These are phyloP conservation scores for Numenius arquata DNA, from an alignment of 2,113 vertebrate genomes.

Conservation along the genomic window DNA sequence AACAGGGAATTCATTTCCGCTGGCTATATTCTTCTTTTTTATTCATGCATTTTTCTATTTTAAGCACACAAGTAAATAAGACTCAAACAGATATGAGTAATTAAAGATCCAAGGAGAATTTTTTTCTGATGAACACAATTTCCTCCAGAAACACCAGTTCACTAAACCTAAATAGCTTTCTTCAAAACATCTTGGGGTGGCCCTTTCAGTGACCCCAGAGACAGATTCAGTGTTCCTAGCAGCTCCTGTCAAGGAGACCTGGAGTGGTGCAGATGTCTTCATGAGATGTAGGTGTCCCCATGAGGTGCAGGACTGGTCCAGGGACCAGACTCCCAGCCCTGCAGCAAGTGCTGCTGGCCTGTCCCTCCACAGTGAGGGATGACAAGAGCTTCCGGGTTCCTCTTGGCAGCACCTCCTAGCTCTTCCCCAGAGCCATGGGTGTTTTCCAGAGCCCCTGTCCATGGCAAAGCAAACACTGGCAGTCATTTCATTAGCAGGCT, in stretches of 20 bases:
- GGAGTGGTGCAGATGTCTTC: fast-evolving
- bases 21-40: background rate
- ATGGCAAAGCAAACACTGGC: fast-evolving
- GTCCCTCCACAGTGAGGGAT: fast-evolving
- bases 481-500: background rate
- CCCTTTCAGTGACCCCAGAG: background rate
- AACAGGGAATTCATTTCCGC: background rate
- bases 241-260: background rate
- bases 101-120: background rate
- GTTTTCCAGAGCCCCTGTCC: background rate
- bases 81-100: background rate
- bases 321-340: background rate
- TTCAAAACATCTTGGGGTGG: background rate
- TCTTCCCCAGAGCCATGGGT: background rate
- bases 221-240: fast-evolving
- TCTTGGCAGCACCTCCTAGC: fast-evolving
- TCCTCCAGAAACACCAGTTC: background rate
- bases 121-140: background rate
- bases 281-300: too few species aligned
- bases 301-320: background rate
- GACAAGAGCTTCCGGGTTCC: fast-evolving
- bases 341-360: background rate
- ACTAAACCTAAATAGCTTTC: background rate
- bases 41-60: background rate
- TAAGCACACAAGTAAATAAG: background rate